These are phyloP conservation scores for Amblyopsis hoosieri DNA, from an alignment of 2,797 vertebrate species.

Conservation along the genomic window DNA sequence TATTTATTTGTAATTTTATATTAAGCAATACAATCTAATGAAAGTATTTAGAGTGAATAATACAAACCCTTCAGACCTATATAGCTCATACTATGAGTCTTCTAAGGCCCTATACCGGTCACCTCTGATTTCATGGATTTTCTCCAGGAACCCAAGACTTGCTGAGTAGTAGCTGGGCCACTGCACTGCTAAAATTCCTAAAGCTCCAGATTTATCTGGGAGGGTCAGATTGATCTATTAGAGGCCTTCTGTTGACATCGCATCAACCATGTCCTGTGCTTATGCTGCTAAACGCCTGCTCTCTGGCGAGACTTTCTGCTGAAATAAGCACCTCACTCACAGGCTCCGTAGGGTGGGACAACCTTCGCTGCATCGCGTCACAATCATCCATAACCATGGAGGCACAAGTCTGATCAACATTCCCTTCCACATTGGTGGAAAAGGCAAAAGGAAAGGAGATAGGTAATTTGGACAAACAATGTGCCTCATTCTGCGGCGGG, in stretches of 20 bases:
- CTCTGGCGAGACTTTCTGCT: conserved; percentile 60
- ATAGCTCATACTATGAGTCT: neutral
- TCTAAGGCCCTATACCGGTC: conserved; percentile 3
- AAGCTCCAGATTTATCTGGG: conserved; percentile 55
- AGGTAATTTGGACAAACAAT: conserved; percentile 49
- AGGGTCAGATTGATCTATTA: conserved; percentile 67
- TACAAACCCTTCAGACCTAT: too few relatives aligned
- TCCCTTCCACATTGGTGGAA: conserved; percentile 21
- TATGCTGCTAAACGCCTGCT: conserved; percentile 60
- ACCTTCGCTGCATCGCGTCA: conserved; percentile 35
- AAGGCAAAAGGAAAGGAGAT: neutral
- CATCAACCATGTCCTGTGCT: conserved; percentile 54
- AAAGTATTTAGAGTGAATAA: too few relatives aligned
- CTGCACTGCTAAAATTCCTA: conserved; percentile 51
- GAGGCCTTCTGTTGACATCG: conserved; percentile 50
- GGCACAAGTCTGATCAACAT: conserved; percentile 53
- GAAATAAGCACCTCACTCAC: conserved; percentile 63
- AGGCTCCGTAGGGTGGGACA: conserved; percentile 49
- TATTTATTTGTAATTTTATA: too few relatives aligned
- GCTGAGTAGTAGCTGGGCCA: conserved; percentile 29
- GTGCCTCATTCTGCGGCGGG: conserved; percentile 39
- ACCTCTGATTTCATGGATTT: conserved; percentile 21
- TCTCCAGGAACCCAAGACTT: conserved; percentile 12
- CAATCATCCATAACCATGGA: conserved; percentile 70
- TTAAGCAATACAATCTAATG: too few relatives aligned